These are phyloP conservation scores for Ophion ellenae DNA, from an alignment of 2,888 invertebrate genomes.

Conservation along the genomic window DNA sequence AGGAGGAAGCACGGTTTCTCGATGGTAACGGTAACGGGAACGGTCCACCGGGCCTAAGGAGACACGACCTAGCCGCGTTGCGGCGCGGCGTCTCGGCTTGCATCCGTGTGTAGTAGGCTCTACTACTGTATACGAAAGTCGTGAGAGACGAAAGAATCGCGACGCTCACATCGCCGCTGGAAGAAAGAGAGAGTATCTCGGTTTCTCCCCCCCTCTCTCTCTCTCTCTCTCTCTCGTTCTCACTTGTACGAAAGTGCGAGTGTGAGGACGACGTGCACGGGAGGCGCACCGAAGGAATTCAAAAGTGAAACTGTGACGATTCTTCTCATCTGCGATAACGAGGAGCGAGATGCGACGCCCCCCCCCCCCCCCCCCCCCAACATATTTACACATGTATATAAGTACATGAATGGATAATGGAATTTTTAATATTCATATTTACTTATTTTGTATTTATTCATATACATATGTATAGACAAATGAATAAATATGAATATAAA, in stretches of 20 bases:
- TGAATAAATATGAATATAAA: too few species aligned
- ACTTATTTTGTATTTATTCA: too few species aligned
- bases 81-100: constrained; percentile 56
- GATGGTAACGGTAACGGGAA: constrained; percentile 79
- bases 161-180: constrained; percentile 31
- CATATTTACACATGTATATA: too few species aligned
- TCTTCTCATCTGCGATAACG: constrained; percentile 58
- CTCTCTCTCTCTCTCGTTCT: background rate
- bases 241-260: constrained; percentile 60
- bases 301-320: constrained; percentile 80
- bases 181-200: constrained; percentile 36
- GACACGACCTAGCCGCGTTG: constrained; percentile 78
- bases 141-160: constrained; percentile 60
- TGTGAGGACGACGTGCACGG: constrained; percentile 47
- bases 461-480: too few species aligned
- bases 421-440: too few species aligned
- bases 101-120: background rate
- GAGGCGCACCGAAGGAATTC: constrained; percentile 75
- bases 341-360: background rate
- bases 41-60: constrained; percentile 75
- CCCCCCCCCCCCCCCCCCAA: background rate
- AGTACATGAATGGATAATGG: too few species aligned
- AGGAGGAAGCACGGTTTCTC: constrained; percentile 39
- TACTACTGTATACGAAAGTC: background rate
- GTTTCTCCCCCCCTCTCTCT: background rate